Base-by-base conservation (phyloP, 2,888 invertebrate species). In the Synanthedon myopaeformis region DNA sequence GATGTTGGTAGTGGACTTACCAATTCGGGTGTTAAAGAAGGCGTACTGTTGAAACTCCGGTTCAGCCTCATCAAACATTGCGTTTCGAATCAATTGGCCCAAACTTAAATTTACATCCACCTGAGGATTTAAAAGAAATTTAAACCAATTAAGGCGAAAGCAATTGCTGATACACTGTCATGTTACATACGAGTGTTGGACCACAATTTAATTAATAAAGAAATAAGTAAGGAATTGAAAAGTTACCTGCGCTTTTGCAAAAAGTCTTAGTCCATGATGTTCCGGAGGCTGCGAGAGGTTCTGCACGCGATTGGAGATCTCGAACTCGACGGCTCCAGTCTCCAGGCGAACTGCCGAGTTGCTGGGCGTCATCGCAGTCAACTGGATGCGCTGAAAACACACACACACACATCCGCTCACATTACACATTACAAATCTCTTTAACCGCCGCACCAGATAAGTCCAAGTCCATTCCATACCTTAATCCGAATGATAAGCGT, bases 1-100 rank as follows among this genome's bases (percentile, higher is more conserved):
- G 17, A 17, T 2, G 2, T 17, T 17, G 17, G 17, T 17, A 17
- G 45, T 49, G 42, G 42, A 64, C 76, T 88, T 69, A 81, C 95
- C 93, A 62, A 98, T 96, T 64, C 96, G 91, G 0, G 99, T 99
- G 74, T 97, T 97, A 84, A 99, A 99, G 84, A 98, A 98, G 0
- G 99, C 99, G 74, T 96, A 96, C 71, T 97, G 97, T 72, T 98
- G 98, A 75, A 98, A 98, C 76, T 99, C 99, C 0, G 97, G 94
- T 66, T 98, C 97, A 0, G 97, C 97, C 76, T 99, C 99, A 73
- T 98, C 98, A 74, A 98, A 99, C 81, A 98, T 91, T 0, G 96
- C 95, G 79, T 98, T 97, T 55, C 96, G 91, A 52, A 95, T 92
- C 41, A 99, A 89, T 72, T 99, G 98, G 0, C 99, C 99, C n/a